Evolutionary conservation across 2,888 invertebrate genomes (phyloP), one percentile per base, ranked within the genome.

Genomic region (Sinohyriopsis cumingii): DNA sequence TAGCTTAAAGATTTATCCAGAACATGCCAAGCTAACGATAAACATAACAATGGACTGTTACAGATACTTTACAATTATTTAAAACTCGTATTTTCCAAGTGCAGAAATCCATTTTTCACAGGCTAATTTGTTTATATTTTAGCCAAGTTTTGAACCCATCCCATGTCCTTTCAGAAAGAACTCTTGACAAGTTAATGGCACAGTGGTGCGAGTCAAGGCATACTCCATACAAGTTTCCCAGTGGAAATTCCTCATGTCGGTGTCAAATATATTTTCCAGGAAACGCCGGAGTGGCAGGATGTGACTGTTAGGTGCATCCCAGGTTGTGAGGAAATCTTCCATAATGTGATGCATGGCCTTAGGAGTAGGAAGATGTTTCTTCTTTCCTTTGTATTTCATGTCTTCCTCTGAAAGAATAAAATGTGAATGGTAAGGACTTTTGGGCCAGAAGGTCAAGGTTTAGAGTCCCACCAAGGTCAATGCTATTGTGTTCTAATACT

Each of bases 311-410:
- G 86, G 87, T 1, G 85, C 88, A 63, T 89, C 88, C 90, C 90
- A 91, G 1, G 76, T 69, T 0, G 91, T 91, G 12, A 90, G 85
- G 80, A 91, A 90, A 76, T 91, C 91, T 79, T 91, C 91, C 20
- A 91, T 84, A 6, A 90, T 85, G 80, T 91, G 91, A 76, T 91
- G 91, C 12, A 91, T 68, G 3, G 79, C 74, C 9, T 79, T 77
- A 2, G 91, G 90, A 20, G 82, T 78, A 0, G 91, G 91, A 55
- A 91, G 79, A 18, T 80, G 76, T 55, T 86, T 81, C n/a, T 80
- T 66, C 6, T 28, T 63, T 5, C 69, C 63, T 55, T 74, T 73
- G 1, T 60, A 68, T n/a, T 69, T 75, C 86, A 89, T 87, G 20
- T 83, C 76, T 24, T 71, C 59, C 53, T 77, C 87, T 87, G 83